A percentile compares a stretch with the other conserved stretches of the same genome.
Evolutionary conservation across 2,888 invertebrate species (phyloP).

Genomic region (Heliconius cydno): DNA sequence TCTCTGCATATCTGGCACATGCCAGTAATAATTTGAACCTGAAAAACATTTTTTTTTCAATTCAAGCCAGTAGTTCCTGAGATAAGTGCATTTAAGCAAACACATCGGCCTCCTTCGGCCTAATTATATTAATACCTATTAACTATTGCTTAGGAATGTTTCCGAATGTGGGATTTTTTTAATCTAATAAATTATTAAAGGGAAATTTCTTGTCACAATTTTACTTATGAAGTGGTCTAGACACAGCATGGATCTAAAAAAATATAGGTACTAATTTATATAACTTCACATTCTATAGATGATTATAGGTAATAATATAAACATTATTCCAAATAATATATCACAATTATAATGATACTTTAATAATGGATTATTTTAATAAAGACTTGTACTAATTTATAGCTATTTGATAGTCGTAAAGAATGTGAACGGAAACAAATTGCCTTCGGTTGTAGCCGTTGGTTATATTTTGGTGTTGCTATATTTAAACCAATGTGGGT

Average conservation of each 20-base stretch:
- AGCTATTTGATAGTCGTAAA: slow-evolving; percentile 41
- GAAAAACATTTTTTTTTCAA: too few species aligned
- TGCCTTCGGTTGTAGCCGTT: slow-evolving; percentile 36
- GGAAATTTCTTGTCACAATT: too few species aligned
- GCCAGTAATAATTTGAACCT: too few species aligned
- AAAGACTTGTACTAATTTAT: slow-evolving; percentile 38
- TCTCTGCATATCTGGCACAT: background rate
- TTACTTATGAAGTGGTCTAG: too few species aligned
- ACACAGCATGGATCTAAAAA: background rate
- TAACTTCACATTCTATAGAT: background rate
- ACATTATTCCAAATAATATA: slow-evolving; percentile 27
- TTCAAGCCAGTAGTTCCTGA: too few species aligned
- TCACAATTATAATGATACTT: slow-evolving; percentile 39
- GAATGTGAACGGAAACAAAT: slow-evolving; percentile 38
- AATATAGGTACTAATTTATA: background rate
- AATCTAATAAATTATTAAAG: too few species aligned
- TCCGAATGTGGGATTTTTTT: too few species aligned
- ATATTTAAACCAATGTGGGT: background rate
- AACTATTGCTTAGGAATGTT: too few species aligned
- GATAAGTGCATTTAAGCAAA: too few species aligned
- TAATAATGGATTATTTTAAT: slow-evolving; percentile 37
- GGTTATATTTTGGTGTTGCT: background rate
- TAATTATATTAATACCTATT: too few species aligned
- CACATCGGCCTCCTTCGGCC: too few species aligned
- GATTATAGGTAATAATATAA: background rate